Evolutionary conservation across 2,888 invertebrate species (phyloP).

Genomic region (Ganaspis brasiliensis): DNA sequence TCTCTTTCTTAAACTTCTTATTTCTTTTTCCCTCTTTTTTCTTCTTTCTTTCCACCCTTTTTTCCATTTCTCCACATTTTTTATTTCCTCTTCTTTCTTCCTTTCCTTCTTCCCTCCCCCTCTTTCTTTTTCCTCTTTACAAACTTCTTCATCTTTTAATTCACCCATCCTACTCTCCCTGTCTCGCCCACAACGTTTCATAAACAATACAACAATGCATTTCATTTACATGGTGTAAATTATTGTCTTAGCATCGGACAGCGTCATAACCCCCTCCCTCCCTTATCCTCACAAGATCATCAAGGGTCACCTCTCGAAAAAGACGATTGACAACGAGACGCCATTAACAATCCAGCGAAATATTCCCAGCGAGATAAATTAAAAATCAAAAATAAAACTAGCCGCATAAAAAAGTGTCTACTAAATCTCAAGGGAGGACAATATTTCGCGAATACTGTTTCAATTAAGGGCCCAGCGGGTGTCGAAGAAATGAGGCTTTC

Average conservation of each 20-base stretch:
- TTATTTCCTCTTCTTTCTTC: neutral
- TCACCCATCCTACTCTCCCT: neutral
- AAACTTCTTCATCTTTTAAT: constrained; percentile 1
- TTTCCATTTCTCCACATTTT: too few species aligned
- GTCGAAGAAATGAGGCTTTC: constrained; percentile 57
- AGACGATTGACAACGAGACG: neutral
- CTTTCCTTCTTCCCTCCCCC: neutral
- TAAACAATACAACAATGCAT: constrained; percentile 46
- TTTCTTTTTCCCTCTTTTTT: too few species aligned
- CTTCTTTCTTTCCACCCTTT: too few species aligned
- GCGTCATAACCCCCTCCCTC: neutral
- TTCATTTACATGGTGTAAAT: constrained; percentile 41
- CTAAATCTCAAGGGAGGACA: constrained; percentile 14
- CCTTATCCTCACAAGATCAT: constrained; percentile 12
- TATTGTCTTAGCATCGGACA: constrained; percentile 31
- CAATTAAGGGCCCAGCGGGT: constrained; percentile 73
- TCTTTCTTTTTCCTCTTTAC: neutral
- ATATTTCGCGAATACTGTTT: constrained; percentile 51
- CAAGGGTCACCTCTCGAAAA: neutral
- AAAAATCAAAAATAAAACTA: constrained; percentile 20
- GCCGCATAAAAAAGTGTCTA: neutral
- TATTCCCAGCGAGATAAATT: neutral
- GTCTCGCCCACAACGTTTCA: neutral
- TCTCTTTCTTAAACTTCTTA: too few species aligned
- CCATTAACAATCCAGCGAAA: neutral